These are phyloP conservation scores for Epiperipatus broadwayi DNA, from an alignment of 2,888 invertebrate genomes.

Conservation along the genomic window DNA sequence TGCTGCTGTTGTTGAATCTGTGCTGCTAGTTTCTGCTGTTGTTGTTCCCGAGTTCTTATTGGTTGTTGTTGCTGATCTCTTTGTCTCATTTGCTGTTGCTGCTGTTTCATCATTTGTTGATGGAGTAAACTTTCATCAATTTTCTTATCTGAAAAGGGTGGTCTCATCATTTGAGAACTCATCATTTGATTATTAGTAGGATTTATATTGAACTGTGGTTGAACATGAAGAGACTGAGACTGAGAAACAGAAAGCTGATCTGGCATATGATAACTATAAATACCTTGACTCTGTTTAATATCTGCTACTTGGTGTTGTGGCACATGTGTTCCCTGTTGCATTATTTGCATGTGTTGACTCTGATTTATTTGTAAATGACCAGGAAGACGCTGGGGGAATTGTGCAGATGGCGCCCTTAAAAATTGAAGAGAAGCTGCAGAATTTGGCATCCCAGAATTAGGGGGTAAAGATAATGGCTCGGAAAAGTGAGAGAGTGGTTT, in stretches of 20 bases:
- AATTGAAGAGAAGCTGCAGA: slow-evolving; percentile 19
- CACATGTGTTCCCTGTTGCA: slow-evolving; percentile 21
- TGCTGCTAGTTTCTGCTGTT: slow-evolving; percentile 23
- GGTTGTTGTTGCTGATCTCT: slow-evolving; percentile 22
- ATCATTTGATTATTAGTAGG: too few species aligned
- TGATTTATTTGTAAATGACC: slow-evolving; percentile 47
- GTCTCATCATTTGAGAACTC: too few species aligned
- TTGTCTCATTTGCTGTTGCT: slow-evolving; percentile 23
- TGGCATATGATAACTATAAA: too few species aligned
- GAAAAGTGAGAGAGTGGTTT: slow-evolving; percentile 26
- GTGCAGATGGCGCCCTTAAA: slow-evolving; percentile 12
- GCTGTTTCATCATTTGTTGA: too few species aligned
- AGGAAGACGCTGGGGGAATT: slow-evolving; percentile 12
- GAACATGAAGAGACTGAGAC: too few species aligned
- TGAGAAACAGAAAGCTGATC: slow-evolving; percentile 12
- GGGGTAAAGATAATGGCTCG: slow-evolving; percentile 19
- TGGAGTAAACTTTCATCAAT: too few species aligned
- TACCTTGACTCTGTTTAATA: slow-evolving; percentile 17
- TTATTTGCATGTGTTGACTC: slow-evolving; percentile 49
- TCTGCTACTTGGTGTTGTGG: slow-evolving; percentile 21
- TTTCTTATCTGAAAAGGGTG: too few species aligned
- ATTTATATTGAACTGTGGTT: too few species aligned
- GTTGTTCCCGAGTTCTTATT: slow-evolving; percentile 29
- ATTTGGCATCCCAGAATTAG: slow-evolving; percentile 21
- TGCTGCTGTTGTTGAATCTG: slow-evolving; percentile 17